Evolutionary conservation across 2,797 vertebrate species (phyloP).

Genomic region (Alca torda): DNA sequence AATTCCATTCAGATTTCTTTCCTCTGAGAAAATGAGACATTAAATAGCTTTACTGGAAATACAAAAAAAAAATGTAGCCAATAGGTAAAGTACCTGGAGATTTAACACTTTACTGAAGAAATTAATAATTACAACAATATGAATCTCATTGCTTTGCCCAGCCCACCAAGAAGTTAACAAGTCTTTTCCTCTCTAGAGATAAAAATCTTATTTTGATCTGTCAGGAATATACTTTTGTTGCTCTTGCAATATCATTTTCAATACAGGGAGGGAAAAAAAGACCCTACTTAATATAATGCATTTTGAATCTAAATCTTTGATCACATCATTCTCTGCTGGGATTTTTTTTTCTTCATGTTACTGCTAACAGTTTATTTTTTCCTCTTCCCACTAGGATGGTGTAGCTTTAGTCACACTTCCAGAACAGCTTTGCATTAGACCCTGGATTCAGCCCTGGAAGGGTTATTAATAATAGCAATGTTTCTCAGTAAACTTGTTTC

Average conservation of each 20-base stretch:
- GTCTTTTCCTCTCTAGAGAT: conserved; percentile 29
- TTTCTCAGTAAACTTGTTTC: conserved; percentile 44
- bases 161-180: conserved; percentile 51
- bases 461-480: conserved; percentile 26
- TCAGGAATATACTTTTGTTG: neutral
- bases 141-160: conserved; percentile 47
- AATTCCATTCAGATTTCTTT: conserved; percentile 47
- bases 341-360: neutral
- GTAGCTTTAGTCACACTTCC: neutral
- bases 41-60: conserved; percentile 27
- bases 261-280: neutral
- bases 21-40: neutral
- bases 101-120: conserved; percentile 54
- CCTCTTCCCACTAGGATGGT: neutral
- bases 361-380: neutral
- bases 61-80: neutral
- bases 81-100: conserved; percentile 47
- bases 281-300: neutral
- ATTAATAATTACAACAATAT: conserved; percentile 65
- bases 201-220: conserved; percentile 32
- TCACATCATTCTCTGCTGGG: neutral
- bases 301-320: conserved; percentile 39
- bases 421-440: neutral
- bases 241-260: conserved; percentile 2
- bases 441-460: neutral